Evolutionary conservation across 2,113 vertebrate genomes (phyloP), one percentile per base, ranked within the genome.

Genomic region (Vulpes ferrilata): DNA sequence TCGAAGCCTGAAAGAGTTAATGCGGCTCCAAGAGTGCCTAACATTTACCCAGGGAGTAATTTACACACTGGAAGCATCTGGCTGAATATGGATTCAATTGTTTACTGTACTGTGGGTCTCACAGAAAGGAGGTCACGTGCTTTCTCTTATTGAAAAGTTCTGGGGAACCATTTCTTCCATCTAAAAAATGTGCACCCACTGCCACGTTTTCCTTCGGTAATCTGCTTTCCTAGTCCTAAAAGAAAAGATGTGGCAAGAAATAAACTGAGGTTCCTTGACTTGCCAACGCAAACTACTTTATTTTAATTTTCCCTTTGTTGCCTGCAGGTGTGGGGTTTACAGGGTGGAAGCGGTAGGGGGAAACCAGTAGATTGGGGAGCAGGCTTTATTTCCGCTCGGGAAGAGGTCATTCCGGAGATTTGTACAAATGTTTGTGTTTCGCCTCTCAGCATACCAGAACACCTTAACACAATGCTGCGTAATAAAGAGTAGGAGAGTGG

Each of bases 31-130:
- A 88, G 96, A 95, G 97, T 96, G 97, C 97, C 97, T 97, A 97
- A 97, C 97, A 90, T 96, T 96, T 96, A 97, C 98, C 98, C 97
- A 95, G 97, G 98, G 98, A 98, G 97, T 97, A 96, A 97, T 97
- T 97, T 97, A 97, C 97, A 97, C 98, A 97, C 97, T 96, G 96
- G 96, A 98, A 98, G 97, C 98, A 98, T 98, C 98, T 98, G 98
- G 98, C 98, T 98, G 98, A 97, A 97, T 97, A 96, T 95, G 97
- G 97, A 97, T 97, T 96, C 97, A 95, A 96, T 97, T 97, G 98
- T 98, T 98, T 97, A 96, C 97, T 98, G 97, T 97, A 96, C 87
- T 96, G 96, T 69, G 94, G 93, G 97, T 92, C 97, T 96, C 97
- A 19, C 95, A 90, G 95, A 97, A 97, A 98, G 92, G 95, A 96